These are phyloP conservation scores for Wiebesia pumilae DNA, from an alignment of 1,140 invertebrate species.

Conservation along the genomic window DNA sequence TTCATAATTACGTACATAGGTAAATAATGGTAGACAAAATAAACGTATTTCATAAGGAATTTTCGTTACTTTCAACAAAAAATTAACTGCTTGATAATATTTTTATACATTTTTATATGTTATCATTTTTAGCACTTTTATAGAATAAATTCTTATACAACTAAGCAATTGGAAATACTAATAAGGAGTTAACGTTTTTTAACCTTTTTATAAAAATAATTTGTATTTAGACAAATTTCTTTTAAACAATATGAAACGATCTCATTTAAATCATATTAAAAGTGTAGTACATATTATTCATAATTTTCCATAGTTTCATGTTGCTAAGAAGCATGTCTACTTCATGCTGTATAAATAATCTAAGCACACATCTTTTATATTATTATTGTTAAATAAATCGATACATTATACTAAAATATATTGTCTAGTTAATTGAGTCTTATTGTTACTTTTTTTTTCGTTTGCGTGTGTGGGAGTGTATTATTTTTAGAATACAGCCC, in stretches of 20 bases:
- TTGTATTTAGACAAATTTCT: too few species aligned
- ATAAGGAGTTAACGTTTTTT: too few species aligned
- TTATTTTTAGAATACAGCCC: conserved; percentile 21
- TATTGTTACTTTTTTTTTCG: conserved; percentile 47
- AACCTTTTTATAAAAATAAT: too few species aligned
- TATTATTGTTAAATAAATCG: neutral
- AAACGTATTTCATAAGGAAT: too few species aligned
- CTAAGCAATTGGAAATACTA: neutral
- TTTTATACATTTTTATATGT: too few species aligned
- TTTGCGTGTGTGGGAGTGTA: conserved; percentile 64
- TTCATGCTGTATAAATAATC: neutral
- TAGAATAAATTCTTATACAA: neutral
- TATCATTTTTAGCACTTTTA: neutral
- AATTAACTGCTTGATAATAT: too few species aligned
- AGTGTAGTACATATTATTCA: neutral
- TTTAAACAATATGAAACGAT: too few species aligned
- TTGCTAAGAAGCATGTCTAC: neutral
- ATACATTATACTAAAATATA: neutral
- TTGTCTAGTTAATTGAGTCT: neutral
- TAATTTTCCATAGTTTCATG: neutral
- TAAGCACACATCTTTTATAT: neutral
- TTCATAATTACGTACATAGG: too few species aligned
- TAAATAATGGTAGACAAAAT: too few species aligned
- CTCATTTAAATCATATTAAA: too few species aligned
- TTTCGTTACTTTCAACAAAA: too few species aligned